Evolutionary conservation across 1,140 invertebrate species (phyloP).

Genomic region (Drosophila funebris): DNA sequence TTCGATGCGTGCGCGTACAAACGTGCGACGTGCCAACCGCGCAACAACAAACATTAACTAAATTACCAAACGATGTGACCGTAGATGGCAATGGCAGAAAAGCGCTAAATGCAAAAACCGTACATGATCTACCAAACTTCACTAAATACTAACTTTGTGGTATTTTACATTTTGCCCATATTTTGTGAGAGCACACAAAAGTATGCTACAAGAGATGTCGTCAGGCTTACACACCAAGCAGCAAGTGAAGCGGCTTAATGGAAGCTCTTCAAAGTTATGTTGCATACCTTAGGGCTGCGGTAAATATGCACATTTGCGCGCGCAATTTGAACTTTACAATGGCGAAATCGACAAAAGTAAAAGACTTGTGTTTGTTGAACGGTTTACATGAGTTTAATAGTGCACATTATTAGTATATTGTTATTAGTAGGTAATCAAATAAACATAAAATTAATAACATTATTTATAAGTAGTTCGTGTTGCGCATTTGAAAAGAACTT

Average conservation of each 20-base stretch:
- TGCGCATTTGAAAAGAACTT: slow-evolving; percentile 17
- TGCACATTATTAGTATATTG: slow-evolving; percentile 69
- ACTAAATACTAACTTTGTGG: slow-evolving; percentile 12
- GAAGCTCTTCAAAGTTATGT: too few relatives aligned
- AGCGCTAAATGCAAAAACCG: not conserved
- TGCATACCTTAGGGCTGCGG: slow-evolving; percentile 15
- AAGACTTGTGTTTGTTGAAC: slow-evolving; percentile 43
- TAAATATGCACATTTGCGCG: not conserved
- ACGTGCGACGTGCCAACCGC: slow-evolving; percentile 43
- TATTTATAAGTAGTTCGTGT: slow-evolving; percentile 29
- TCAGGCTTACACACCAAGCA: too few relatives aligned
- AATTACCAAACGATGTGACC: slow-evolving; percentile 36
- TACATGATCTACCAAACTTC: not conserved
- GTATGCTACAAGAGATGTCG: slow-evolving; percentile 6
- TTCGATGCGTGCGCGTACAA: slow-evolving; percentile 21
- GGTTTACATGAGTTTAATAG: slow-evolving; percentile 65
- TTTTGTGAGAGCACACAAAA: not conserved
- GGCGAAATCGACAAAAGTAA: not conserved
- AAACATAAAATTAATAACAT: slow-evolving; percentile 60
- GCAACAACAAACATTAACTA: slow-evolving; percentile 47
- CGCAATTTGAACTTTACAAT: slow-evolving; percentile 9
- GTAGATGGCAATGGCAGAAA: not conserved
- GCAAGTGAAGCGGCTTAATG: too few relatives aligned
- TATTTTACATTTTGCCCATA: not conserved
- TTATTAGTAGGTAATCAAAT: slow-evolving; percentile 66